Conservation (phyloP, 2,888 invertebrate species). For the Poecilobothrus nobilitatus region DNA sequence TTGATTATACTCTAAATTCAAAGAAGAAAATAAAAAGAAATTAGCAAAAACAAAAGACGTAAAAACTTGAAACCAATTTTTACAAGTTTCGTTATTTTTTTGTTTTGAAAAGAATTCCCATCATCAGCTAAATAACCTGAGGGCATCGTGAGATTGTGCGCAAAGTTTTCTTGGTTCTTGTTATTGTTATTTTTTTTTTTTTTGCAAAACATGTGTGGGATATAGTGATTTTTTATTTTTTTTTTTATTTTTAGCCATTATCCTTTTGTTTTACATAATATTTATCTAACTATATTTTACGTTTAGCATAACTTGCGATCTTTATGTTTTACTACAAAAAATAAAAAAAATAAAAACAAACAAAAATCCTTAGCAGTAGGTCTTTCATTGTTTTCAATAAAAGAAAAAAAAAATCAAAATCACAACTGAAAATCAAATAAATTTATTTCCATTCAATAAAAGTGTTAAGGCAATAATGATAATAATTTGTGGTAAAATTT, state of each 20-base stretch:
- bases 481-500: neutral
- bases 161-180: neutral
- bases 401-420: neutral
- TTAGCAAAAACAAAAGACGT: too few species aligned
- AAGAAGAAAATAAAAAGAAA: neutral
- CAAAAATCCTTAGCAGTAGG: neutral
- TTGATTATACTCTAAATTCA: conserved; percentile 1
- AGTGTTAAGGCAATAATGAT: neutral
- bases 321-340: neutral
- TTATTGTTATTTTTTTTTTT: neutral
- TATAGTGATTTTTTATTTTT: neutral
- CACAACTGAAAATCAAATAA: neutral
- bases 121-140: conserved; percentile 3
- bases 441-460: neutral
- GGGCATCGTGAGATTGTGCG: conserved; percentile 6
- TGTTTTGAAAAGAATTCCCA: neutral
- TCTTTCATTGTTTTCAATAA: neutral
- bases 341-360: too few species aligned
- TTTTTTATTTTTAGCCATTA: neutral
- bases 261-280: conserved; percentile 1
- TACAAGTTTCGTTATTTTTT: neutral
- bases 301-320: conserved; percentile 6
- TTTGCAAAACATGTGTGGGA: neutral
- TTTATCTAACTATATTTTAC: neutral
- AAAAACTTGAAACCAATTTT: neutral